Evolutionary conservation across 2,888 invertebrate genomes (phyloP).

Genomic region (Amblyjoppa proteus): DNA sequence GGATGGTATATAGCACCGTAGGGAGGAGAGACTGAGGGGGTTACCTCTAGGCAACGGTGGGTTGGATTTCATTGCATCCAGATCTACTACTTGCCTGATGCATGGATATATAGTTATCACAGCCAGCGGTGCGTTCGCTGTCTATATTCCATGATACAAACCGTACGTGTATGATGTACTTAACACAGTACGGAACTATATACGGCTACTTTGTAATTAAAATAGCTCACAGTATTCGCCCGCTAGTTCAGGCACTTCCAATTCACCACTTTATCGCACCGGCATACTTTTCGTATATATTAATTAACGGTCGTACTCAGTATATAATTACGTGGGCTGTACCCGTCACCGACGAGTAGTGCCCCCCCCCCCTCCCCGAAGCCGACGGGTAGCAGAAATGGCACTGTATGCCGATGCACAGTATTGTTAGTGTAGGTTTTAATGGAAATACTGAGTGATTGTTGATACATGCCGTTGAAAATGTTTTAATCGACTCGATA

Average conservation of each 20-base stretch:
- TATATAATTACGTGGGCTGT: constrained; percentile 56
- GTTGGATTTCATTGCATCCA: constrained; percentile 33
- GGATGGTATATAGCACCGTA: neutral
- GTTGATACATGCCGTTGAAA: neutral
- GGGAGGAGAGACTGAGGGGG: neutral
- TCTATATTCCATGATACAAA: constrained; percentile 14
- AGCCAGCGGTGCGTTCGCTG: constrained; percentile 21
- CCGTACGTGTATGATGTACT: constrained; percentile 23
- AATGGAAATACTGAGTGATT: neutral
- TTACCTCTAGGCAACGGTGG: constrained; percentile 22
- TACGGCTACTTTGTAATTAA: constrained; percentile 66
- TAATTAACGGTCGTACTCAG: constrained; percentile 57
- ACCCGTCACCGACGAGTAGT: constrained; percentile 43
- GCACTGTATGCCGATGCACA: neutral
- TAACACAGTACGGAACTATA: constrained; percentile 34
- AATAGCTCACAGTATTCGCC: constrained; percentile 55
- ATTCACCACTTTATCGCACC: constrained; percentile 43
- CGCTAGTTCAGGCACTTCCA: constrained; percentile 38
- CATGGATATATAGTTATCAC: constrained; percentile 4
- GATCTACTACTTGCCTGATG: neutral
- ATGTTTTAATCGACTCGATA: neutral
- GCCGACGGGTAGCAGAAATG: neutral
- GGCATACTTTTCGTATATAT: constrained; percentile 59
- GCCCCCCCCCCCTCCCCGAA: neutral
- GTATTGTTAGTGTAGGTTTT: neutral